A percentile compares a stretch with the other conserved stretches of the same genome.
Evolutionary conservation across 2,888 invertebrate genomes (phyloP).

Genomic region (Adelognathus sp.): DNA sequence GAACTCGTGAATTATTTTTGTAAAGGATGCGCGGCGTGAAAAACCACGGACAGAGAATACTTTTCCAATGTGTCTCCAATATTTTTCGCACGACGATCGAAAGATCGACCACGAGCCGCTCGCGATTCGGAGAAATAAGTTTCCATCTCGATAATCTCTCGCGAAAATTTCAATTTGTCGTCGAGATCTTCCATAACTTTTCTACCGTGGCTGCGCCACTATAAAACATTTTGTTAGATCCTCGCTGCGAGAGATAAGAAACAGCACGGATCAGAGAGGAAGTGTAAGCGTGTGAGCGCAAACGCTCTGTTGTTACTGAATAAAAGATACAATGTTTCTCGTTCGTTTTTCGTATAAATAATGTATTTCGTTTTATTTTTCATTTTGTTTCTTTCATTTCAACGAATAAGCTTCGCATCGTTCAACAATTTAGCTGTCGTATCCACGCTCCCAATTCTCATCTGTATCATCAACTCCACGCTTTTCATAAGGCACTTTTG

Average conservation of each 20-base stretch:
- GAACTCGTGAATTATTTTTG: background rate
- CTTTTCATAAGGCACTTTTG: constrained; percentile 71
- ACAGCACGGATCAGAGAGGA: background rate
- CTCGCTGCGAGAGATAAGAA: background rate
- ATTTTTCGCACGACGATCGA: background rate
- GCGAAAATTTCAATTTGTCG: background rate
- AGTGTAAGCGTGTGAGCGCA: background rate
- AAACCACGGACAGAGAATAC: background rate
- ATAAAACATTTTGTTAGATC: background rate
- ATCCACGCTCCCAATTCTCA: constrained; percentile 1
- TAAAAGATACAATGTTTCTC: constrained; percentile 42
- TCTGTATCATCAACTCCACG: constrained; percentile 32
- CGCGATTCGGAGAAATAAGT: background rate
- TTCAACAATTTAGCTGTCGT: constrained; percentile 66
- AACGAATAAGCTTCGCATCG: constrained; percentile 68
- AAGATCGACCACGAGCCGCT: background rate
- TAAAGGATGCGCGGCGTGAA: background rate
- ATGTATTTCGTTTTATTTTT: constrained; percentile 62
- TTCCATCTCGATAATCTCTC: background rate
- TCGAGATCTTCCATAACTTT: constrained; percentile 31
- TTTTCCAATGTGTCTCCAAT: constrained; percentile 2
- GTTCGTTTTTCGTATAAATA: constrained; percentile 75
- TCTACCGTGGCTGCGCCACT: background rate
- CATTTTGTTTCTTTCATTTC: background rate
- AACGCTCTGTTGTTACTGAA: constrained; percentile 4